A percentile compares a stretch with the other conserved stretches of the same genome.
phyloP scores from a whole-genome alignment of 2,797 vertebrate genomes.

The Ctenosaura bakeri region DNA sequence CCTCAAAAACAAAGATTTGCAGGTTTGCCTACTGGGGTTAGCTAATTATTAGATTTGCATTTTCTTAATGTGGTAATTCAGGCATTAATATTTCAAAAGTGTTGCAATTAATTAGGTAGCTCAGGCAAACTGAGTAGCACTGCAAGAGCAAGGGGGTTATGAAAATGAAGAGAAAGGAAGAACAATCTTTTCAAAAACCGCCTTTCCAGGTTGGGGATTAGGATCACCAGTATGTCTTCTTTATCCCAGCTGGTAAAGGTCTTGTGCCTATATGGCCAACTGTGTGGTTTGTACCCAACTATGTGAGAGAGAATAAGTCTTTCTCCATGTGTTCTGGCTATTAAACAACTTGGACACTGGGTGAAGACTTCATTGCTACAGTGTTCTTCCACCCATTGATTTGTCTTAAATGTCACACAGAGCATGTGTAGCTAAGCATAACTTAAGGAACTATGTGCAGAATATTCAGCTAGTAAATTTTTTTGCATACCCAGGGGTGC shows the following conservation, averaged over 20 bases:
- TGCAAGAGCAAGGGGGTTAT: constrained; percentile 7
- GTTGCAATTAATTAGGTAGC: constrained; percentile 60
- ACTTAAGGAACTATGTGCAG: background rate
- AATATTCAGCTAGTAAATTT: constrained; percentile 14
- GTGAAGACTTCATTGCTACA: too few species aligned
- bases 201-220: background rate
- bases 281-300: background rate
- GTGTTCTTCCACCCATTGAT: background rate
- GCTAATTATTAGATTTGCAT: constrained; percentile 63
- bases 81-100: constrained; percentile 65
- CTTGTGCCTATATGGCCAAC: background rate
- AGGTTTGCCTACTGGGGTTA: constrained; percentile 51
- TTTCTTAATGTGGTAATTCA: constrained; percentile 60
- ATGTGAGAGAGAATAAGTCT: background rate
- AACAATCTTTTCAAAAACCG: constrained; percentile 18
- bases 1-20: constrained; percentile 51
- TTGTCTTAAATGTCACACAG: background rate
- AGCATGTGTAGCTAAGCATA: background rate
- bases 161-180: constrained; percentile 38
- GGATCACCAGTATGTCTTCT: background rate
- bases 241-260: background rate
- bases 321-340: background rate
- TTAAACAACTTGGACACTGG: background rate
- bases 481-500: background rate
- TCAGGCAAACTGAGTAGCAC: constrained; percentile 2